Percentiles rank a stretch among this genome's conserved stretches.
phyloP scores from a whole-genome alignment of 92 coral and sea anemone genomes.

The Meandrina meandrites region DNA sequence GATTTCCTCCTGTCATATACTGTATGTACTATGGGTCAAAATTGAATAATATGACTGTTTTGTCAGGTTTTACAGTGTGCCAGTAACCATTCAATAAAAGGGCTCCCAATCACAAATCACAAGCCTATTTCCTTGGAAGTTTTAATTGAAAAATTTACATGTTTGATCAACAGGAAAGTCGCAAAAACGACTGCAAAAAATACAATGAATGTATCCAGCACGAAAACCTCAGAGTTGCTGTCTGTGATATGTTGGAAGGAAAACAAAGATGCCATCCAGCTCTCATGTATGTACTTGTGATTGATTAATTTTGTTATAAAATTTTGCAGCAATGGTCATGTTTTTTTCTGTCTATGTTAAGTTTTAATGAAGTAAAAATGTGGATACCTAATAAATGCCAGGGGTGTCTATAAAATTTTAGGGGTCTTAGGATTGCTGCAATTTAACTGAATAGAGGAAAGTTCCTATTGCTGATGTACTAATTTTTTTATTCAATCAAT shows the following conservation, averaged over 20 bases:
- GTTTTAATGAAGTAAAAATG: neutral
- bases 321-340: neutral
- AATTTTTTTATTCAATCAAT: neutral
- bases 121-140: too few relatives aligned
- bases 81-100: too few relatives aligned
- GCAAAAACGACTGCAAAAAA: constrained; percentile 33
- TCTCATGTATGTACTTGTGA: constrained; percentile 20
- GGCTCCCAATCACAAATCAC: too few relatives aligned
- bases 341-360: neutral
- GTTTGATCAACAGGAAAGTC: neutral
- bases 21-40: too few relatives aligned
- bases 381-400: too few relatives aligned
- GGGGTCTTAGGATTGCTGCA: too few relatives aligned
- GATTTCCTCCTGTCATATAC: too few relatives aligned
- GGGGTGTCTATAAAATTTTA: too few relatives aligned
- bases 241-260: constrained; percentile 46
- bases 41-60: too few relatives aligned
- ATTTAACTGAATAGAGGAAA: neutral
- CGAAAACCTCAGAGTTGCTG: constrained; percentile 41
- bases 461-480: neutral
- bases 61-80: too few relatives aligned
- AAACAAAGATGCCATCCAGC: constrained; percentile 14
- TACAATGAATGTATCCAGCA: constrained; percentile 33
- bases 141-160: too few relatives aligned
- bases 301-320: neutral